Conservation (phyloP, 2,888 invertebrate genomes). For the Coelopa pilipes region DNA sequence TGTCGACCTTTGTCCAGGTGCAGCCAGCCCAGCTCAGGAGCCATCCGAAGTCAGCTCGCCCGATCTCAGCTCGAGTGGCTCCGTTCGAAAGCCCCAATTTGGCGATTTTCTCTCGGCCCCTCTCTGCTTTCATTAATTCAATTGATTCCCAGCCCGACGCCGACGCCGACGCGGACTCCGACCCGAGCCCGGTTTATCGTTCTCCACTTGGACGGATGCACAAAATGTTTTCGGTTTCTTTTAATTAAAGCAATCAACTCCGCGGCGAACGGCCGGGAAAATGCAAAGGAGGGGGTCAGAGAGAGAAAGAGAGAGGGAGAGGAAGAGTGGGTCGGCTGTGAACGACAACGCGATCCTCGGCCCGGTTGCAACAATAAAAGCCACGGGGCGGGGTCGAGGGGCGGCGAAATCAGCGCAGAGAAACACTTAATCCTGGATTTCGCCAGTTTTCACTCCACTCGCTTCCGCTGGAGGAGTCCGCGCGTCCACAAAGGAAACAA, state of each 20-base stretch:
- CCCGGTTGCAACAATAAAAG: no score
- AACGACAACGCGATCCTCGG: no score
- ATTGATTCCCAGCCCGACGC: constrained; percentile 5
- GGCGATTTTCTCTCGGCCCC: background rate
- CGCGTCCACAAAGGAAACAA: no score
- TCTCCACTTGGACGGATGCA: constrained; percentile 14
- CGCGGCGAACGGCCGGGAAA: background rate
- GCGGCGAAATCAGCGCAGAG: no score
- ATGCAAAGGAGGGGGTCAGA: background rate
- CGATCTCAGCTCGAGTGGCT: background rate
- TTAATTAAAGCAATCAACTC: constrained; percentile 37
- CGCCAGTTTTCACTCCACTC: no score
- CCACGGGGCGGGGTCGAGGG: no score
- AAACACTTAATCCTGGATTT: no score
- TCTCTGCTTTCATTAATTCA: constrained; percentile 29
- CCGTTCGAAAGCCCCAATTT: background rate
- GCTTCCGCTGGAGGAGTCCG: no score
- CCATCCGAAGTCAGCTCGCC: background rate
- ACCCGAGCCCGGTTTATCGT: no score
- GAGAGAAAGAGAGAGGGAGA: no score
- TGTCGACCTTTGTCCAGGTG: background rate
- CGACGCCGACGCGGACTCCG: background rate
- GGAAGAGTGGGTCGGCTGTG: no score
- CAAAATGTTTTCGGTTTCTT: constrained; percentile 33
- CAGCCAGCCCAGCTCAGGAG: background rate